phyloP scores from a whole-genome alignment of 2,888 invertebrate species.

The Deilephila porcellus region DNA sequence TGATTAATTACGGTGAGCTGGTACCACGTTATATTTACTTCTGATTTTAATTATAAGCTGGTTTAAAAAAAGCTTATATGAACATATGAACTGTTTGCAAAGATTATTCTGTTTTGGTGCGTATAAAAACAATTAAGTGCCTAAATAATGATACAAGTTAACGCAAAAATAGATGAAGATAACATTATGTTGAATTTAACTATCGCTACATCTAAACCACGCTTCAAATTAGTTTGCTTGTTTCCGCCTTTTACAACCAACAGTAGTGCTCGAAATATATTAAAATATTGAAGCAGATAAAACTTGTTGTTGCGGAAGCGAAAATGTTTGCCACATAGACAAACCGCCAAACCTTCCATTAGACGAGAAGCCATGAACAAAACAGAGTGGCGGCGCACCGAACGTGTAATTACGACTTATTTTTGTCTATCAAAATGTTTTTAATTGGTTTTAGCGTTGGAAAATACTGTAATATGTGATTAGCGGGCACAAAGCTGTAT shows the following conservation, averaged over 20 bases:
- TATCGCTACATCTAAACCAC: constrained; percentile 45
- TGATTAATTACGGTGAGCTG: not conserved
- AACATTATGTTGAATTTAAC: constrained; percentile 29
- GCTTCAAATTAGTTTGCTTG: constrained; percentile 48
- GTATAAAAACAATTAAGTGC: not conserved
- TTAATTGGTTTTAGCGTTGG: constrained; percentile 78
- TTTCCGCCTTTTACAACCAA: constrained; percentile 57
- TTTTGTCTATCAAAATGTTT: constrained; percentile 83
- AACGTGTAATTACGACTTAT: constrained; percentile 71
- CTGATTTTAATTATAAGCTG: no score
- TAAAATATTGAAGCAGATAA: constrained; percentile 60
- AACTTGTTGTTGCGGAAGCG: constrained; percentile 59
- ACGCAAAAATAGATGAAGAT: constrained; percentile 25
- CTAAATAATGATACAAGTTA: constrained; percentile 6
- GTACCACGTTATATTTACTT: not conserved
- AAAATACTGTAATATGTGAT: constrained; percentile 79
- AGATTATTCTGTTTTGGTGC: no score
- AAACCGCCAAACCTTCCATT: constrained; percentile 73
- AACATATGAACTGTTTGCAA: no score
- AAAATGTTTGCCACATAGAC: constrained; percentile 67
- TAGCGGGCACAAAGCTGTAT: constrained; percentile 79
- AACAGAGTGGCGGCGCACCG: constrained; percentile 62
- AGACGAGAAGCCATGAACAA: constrained; percentile 55
- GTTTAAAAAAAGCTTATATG: no score
- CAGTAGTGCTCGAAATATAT: constrained; percentile 61